Evolutionary conservation across 1,140 invertebrate species (phyloP), one percentile per base, ranked within the genome.

Genomic region (Aphaenogaster rudis): DNA sequence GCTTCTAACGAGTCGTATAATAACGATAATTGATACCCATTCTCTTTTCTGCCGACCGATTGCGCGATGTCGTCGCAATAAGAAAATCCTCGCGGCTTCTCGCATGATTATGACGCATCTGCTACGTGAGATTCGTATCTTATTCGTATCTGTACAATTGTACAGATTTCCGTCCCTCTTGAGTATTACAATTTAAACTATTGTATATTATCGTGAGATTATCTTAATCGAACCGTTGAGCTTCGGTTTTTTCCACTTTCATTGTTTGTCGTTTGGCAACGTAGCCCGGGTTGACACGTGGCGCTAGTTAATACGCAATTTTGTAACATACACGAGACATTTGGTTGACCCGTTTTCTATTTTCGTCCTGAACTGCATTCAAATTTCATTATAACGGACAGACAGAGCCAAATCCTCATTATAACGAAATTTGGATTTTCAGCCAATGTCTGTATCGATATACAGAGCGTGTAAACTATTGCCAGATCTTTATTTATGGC

Each of bases 311-410:
- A 54, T 48, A 72, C 45, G 15, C 39, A 84, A 76, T 76, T 84
- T 76, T 84, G 42, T 61, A 84, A 84, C 42, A 11, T 28, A 17
- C 42, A 76, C n/a, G 36, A 81, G 28, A 82, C 67, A 82, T 82
- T 82, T 72, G 54, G 80, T 74, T 84, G 69, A 84, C 69, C 69
- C 39, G 69, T 84, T 84, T 84, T 84, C 80, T 84, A 84, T 76
- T 84, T 84, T 42, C 54, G 69, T 84, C 28, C 80, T 76, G 69
- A 84, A 84, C 54, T 76, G 69, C 57, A 82, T 82, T 82, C 80
- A 72, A 82, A 82, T 82, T 82, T 82, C 67, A 71, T 82, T 82
- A 61, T 50, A 82, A 72, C 67, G 39, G 39, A 59, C 33, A 57
- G n/a, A 57, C 45, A 79, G 64, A 72, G 80, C 80, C 79, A 72